phyloP scores from a whole-genome alignment of 2,113 vertebrate genomes.

The Varanus salvator region DNA sequence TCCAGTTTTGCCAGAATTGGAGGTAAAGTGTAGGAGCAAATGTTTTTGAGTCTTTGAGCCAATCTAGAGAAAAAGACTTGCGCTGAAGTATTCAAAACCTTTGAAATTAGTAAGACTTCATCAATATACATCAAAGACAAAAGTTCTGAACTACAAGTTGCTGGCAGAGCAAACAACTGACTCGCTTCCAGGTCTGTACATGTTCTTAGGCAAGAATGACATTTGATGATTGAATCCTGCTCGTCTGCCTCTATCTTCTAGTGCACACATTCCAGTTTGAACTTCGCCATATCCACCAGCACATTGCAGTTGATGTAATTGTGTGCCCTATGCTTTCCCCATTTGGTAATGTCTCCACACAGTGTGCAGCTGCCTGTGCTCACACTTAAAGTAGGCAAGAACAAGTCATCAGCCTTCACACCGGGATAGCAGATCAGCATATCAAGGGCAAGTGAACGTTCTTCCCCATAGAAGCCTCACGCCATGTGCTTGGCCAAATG shows the following conservation, averaged over 20 bases:
- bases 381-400: conserved; percentile 59
- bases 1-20: too few relatives aligned
- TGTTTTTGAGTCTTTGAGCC: too few relatives aligned
- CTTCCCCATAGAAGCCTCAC: conserved; percentile 65
- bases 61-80: too few relatives aligned
- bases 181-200: conserved; percentile 74
- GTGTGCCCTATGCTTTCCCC: conserved; percentile 69
- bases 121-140: conserved; percentile 44
- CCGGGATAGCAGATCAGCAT: conserved; percentile 64
- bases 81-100: too few relatives aligned
- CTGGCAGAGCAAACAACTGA: conserved; percentile 64
- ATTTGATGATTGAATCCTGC: conserved; percentile 68
- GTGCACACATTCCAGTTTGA: conserved; percentile 70
- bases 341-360: conserved; percentile 38
- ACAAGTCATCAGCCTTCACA: conserved; percentile 71
- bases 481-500: conserved; percentile 67
- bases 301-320: conserved; percentile 77
- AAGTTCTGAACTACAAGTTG: conserved; percentile 59
- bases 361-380: conserved; percentile 54
- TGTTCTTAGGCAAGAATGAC: conserved; percentile 64
- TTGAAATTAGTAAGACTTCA: too few relatives aligned
- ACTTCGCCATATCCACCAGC: conserved; percentile 73
- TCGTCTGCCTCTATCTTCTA: conserved; percentile 72
- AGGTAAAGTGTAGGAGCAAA: too few relatives aligned
- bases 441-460: conserved; percentile 61